A percentile compares a stretch with the other conserved stretches of the same genome.
Conservation (phyloP, 1,140 invertebrate species). For the Pseudoatta argentina region DNA sequence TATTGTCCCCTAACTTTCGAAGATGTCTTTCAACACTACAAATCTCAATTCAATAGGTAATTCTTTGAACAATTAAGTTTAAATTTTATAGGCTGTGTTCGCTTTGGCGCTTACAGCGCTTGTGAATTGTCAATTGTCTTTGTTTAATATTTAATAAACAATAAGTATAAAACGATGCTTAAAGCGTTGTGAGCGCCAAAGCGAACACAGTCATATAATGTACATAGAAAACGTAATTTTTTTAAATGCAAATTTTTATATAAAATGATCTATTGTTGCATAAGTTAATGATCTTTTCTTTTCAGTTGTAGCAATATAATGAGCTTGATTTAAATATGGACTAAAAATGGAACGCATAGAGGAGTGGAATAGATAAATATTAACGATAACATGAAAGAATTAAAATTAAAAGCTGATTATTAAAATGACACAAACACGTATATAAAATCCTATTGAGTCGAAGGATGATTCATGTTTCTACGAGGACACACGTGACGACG, state of each 20-base stretch:
- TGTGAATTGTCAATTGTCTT: too few species aligned
- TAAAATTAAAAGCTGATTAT: neutral
- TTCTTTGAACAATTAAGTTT: neutral
- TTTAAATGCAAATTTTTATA: neutral
- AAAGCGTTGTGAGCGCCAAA: too few species aligned
- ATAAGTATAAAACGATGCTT: too few species aligned
- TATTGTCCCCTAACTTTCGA: neutral
- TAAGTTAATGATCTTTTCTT: neutral
- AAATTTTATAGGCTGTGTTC: neutral
- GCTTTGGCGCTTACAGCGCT: too few species aligned
- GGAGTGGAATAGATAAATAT: neutral
- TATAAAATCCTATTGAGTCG: neutral
- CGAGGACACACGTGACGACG: neutral
- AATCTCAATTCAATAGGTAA: neutral
- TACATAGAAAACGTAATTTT: neutral
- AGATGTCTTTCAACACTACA: neutral
- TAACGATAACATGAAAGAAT: neutral
- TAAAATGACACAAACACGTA: neutral
- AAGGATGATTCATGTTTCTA: conserved; percentile 19
- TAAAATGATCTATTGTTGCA: neutral
- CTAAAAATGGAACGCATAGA: neutral
- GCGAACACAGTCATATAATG: too few species aligned
- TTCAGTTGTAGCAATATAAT: neutral
- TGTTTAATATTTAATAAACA: too few species aligned
- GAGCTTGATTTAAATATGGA: neutral